Evolutionary conservation across 2,888 invertebrate species (phyloP).

Genomic region (Acronicta aceris): DNA sequence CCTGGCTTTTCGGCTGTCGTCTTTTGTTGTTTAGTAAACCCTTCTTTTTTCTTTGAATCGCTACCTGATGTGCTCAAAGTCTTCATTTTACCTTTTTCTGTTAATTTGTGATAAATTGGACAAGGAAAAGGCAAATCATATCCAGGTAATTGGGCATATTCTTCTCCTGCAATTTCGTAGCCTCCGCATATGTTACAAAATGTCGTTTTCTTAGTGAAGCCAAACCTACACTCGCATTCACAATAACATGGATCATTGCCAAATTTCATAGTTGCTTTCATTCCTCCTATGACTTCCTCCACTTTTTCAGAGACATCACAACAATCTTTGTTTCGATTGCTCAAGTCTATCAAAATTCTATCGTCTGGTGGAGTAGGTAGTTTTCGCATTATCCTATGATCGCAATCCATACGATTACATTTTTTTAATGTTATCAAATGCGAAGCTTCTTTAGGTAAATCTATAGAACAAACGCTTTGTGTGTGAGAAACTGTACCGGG

Average conservation of each 20-base stretch:
- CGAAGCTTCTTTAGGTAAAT: constrained; percentile 64
- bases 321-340: constrained; percentile 61
- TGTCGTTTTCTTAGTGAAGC: constrained; percentile 77
- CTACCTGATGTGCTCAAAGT: constrained; percentile 71
- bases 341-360: constrained; percentile 67
- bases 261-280: constrained; percentile 70
- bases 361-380: constrained; percentile 65
- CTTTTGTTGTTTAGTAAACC: constrained; percentile 5
- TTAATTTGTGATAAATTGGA: constrained; percentile 78
- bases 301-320: constrained; percentile 66
- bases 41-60: constrained; percentile 67
- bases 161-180: constrained; percentile 76
- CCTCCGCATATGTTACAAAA: constrained; percentile 81
- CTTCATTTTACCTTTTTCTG: constrained; percentile 71
- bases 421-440: constrained; percentile 64
- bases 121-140: constrained; percentile 75
- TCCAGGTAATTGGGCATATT: constrained; percentile 57
- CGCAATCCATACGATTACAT: constrained; percentile 71
- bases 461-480: constrained; percentile 63
- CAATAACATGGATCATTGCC: constrained; percentile 76
- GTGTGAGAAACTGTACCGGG: constrained; percentile 36
- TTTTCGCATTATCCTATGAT: constrained; percentile 60
- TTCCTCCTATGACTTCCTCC: constrained; percentile 69
- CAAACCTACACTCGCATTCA: constrained; percentile 80
- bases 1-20: constrained; percentile 29